A percentile compares a stretch with the other conserved stretches of the same genome.
Evolutionary conservation across 2,797 vertebrate species (phyloP).

Genomic region (Apogon talboti): DNA sequence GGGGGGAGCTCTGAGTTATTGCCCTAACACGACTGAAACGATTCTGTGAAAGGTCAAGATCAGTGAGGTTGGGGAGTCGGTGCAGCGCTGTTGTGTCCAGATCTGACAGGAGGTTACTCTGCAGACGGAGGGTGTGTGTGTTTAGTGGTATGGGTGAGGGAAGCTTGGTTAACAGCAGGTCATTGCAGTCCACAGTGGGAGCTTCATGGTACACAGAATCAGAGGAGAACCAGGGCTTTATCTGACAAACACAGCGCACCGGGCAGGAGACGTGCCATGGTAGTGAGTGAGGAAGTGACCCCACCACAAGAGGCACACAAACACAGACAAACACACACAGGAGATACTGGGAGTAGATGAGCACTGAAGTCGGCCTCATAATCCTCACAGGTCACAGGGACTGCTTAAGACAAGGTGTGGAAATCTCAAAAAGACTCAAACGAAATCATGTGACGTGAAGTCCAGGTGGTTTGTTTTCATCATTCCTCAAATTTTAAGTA

Average conservation of each 20-base stretch:
- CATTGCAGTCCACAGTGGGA: conserved; percentile 96
- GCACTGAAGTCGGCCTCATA: conserved; percentile 82
- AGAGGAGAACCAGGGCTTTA: conserved; percentile 96
- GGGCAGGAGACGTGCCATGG: conserved; percentile 95
- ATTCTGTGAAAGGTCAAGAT: conserved; percentile 97
- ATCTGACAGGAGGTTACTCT: conserved; percentile 91
- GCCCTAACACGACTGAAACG: conserved; percentile 86
- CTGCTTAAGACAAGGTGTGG: conserved; percentile 39
- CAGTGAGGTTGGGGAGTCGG: conserved; percentile 91
- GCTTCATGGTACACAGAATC: conserved; percentile 94
- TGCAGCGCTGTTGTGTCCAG: conserved; percentile 85
- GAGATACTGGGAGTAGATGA: conserved; percentile 83
- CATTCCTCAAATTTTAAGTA: conserved; percentile 18
- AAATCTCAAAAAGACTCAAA: too few relatives aligned
- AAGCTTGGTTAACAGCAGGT: conserved; percentile 89
- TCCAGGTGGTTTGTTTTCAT: conserved; percentile 26
- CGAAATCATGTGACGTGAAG: conserved; percentile 1
- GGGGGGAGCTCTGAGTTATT: conserved; percentile 78
- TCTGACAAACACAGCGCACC: conserved; percentile 90
- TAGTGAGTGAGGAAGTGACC: conserved; percentile 82
- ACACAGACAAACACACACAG: conserved; percentile 80
- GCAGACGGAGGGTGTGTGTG: conserved; percentile 93
- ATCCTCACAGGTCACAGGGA: conserved; percentile 69
- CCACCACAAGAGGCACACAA: conserved; percentile 72
- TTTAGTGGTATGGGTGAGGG: conserved; percentile 86